Conservation (phyloP, 2,797 vertebrate species). For the Propithecus deckenii region DNA sequence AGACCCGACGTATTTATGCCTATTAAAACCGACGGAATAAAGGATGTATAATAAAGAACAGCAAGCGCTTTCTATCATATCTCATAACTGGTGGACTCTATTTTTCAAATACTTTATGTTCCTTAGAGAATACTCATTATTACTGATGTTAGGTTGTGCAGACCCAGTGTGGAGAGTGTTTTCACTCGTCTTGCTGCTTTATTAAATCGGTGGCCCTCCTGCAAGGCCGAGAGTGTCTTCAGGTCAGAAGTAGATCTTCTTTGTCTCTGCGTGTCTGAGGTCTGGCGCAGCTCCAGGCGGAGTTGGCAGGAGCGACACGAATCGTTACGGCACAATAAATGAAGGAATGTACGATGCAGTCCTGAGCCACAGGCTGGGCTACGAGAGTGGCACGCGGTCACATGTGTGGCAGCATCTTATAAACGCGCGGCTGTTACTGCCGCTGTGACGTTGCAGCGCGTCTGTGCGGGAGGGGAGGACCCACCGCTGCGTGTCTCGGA, state of each 20-base stretch:
- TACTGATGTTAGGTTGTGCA: too few species aligned
- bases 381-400: accelerated
- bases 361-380: accelerated
- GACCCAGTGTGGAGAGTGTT: not conserved
- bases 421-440: accelerated
- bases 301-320: accelerated
- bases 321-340: accelerated
- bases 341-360: accelerated
- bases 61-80: accelerated
- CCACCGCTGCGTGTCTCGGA: accelerated
- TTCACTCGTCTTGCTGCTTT: not conserved
- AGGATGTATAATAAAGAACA: not conserved
- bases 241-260: not conserved
- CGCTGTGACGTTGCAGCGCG: accelerated
- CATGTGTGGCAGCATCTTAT: accelerated
- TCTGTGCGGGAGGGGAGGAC: accelerated
- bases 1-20: accelerated
- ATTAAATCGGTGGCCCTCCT: not conserved
- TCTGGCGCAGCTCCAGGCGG: not conserved
- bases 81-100: not conserved
- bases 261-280: not conserved
- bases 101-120: not conserved
- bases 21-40: not conserved
- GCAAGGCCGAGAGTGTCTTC: not conserved
- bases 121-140: too few species aligned